phyloP scores from a whole-genome alignment of 2,113 vertebrate species.

The Carlito syrichta region DNA sequence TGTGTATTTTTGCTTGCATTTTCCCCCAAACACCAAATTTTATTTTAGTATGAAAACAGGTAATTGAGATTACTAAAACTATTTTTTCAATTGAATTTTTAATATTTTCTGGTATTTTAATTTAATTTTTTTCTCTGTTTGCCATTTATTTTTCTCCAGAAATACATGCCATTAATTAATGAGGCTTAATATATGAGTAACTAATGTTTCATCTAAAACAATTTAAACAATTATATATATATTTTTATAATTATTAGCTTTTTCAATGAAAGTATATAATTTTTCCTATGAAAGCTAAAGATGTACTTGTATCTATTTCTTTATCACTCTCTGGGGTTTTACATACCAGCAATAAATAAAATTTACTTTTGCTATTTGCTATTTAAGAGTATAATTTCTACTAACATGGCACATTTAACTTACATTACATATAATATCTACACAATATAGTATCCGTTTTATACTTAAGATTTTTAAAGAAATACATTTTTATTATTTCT shows the following conservation, averaged over 20 bases:
- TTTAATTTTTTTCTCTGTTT: not conserved
- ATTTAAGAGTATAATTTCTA: not conserved
- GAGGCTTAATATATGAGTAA: not conserved
- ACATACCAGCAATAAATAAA: not conserved
- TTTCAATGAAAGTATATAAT: not conserved
- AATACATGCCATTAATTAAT: not conserved
- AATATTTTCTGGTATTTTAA: not conserved
- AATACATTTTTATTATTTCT: not conserved
- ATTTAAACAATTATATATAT: not conserved
- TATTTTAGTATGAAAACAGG: not conserved
- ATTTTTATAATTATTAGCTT: not conserved
- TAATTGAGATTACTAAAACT: not conserved
- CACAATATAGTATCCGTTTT: not conserved
- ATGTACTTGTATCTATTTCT: not conserved
- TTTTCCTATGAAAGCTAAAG: not conserved
- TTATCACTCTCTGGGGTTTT: not conserved
- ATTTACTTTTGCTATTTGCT: not conserved
- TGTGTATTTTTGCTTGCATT: not conserved
- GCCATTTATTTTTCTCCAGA: not conserved
- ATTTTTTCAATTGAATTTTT: not conserved
- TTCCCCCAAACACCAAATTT: not conserved
- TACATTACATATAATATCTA: not conserved
- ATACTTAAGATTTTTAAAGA: not conserved
- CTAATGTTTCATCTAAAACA: not conserved
- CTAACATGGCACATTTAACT: not conserved